Conservation (phyloP, 2,888 invertebrate species). For the Phorcus lineatus region DNA sequence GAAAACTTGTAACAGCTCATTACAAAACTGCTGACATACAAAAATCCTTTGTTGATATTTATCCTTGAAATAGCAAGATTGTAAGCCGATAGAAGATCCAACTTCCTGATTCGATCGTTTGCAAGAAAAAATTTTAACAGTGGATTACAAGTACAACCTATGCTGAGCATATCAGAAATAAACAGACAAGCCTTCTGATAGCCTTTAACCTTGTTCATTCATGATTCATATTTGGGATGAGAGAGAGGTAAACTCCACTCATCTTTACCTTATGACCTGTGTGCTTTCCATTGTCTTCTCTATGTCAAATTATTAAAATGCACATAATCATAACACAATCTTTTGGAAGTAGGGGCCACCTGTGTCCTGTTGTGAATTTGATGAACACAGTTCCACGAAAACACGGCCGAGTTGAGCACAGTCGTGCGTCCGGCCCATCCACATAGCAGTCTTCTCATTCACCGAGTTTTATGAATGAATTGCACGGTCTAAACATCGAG, state of each 20-base stretch:
- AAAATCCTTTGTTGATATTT: no score
- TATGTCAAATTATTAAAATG: slow-evolving; percentile 10
- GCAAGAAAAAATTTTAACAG: no score
- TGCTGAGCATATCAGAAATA: no score
- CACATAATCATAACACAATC: background rate
- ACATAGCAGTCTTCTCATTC: slow-evolving; percentile 35
- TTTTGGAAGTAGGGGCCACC: background rate
- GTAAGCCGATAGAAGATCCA: no score
- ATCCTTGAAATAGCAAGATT: no score
- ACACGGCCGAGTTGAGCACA: background rate
- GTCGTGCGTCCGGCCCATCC: background rate
- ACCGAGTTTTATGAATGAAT: slow-evolving; percentile 50
- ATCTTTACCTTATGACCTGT: background rate
- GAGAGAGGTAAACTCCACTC: background rate
- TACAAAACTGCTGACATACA: no score
- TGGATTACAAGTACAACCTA: no score
- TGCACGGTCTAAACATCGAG: background rate
- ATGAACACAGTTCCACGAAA: background rate
- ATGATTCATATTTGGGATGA: slow-evolving; percentile 8
- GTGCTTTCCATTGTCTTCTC: background rate
- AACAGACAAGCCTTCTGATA: background rate
- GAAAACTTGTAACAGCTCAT: no score
- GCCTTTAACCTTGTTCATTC: background rate
- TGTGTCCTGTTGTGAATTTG: background rate
- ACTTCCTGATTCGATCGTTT: no score